Conservation (phyloP, 1,140 invertebrate species). For the Brachionus plicatilis region DNA sequence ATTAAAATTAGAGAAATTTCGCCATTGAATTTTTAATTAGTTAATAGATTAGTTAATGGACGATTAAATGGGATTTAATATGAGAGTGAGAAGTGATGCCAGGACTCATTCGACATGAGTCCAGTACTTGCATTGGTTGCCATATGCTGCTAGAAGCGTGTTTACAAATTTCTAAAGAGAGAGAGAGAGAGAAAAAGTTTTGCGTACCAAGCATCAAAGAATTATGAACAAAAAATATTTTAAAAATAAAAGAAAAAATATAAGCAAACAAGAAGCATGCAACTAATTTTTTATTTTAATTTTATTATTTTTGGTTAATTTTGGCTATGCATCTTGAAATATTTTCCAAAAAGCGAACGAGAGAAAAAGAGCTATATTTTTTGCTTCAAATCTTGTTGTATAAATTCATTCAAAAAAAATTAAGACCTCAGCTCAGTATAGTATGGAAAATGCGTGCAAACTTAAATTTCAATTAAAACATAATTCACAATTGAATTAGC, state of each 20-base stretch:
- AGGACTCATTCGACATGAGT: neutral
- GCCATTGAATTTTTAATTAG: neutral
- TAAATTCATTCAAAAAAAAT: constrained; percentile 22
- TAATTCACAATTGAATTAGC: constrained; percentile 22
- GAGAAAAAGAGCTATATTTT: constrained; percentile 9
- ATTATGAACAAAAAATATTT: constrained; percentile 11
- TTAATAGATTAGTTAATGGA: neutral
- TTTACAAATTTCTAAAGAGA: neutral
- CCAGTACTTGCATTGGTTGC: constrained; percentile 10
- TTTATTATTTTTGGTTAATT: constrained; percentile 19
- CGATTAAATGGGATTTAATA: neutral
- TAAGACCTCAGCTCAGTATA: neutral
- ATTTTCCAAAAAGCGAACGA: neutral
- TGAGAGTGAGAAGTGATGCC: neutral
- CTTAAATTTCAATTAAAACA: neutral
- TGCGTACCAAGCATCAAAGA: constrained; percentile 1
- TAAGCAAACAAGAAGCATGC: constrained; percentile 29
- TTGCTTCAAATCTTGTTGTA: neutral
- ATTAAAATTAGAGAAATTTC: constrained; percentile 1
- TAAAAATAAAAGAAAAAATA: constrained; percentile 18
- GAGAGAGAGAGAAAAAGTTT: neutral
- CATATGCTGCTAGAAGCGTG: neutral
- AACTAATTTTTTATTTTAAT: constrained; percentile 30
- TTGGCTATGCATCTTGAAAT: constrained; percentile 24
- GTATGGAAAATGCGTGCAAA: constrained; percentile 23